Conservation (phyloP, 1,140 invertebrate species). For the Drosophila ogumai region DNA sequence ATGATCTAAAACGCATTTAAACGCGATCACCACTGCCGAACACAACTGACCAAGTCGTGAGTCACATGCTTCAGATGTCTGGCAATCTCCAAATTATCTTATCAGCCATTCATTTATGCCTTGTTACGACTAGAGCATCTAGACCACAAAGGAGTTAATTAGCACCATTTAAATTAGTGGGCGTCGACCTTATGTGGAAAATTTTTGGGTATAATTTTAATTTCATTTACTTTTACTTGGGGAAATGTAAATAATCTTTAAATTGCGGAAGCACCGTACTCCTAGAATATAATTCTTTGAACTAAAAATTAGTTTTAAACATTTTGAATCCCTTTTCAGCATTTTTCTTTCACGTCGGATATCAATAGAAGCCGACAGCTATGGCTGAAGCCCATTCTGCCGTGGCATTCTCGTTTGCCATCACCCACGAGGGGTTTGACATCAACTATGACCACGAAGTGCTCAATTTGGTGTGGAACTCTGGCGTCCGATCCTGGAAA, state of each 20-base stretch:
- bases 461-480: slow-evolving; percentile 94
- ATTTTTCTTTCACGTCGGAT: slow-evolving; percentile 25
- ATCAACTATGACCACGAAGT: slow-evolving; percentile 98
- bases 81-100: slow-evolving; percentile 27
- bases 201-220: not conserved
- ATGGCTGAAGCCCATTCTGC: slow-evolving; percentile 99
- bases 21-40: not conserved
- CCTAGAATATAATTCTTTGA: not conserved
- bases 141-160: slow-evolving; percentile 35
- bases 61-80: slow-evolving; percentile 31
- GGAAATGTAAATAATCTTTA: too few species aligned
- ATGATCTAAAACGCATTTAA: slow-evolving; percentile 27
- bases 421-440: slow-evolving; percentile 98
- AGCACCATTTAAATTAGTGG: slow-evolving; percentile 7
- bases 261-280: too few species aligned
- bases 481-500: slow-evolving; percentile 97
- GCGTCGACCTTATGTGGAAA: slow-evolving; percentile 5
- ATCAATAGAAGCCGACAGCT: slow-evolving; percentile 30
- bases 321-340: not conserved
- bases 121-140: slow-evolving; percentile 20
- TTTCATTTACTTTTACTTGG: not conserved
- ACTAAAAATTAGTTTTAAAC: not conserved
- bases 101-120: slow-evolving; percentile 9
- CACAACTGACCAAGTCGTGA: slow-evolving; percentile 30
- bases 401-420: slow-evolving; percentile 98